Evolutionary conservation across 2,797 vertebrate species (phyloP), one percentile per base, ranked within the genome.

Genomic region (Schizopygopsis pylzovi): DNA sequence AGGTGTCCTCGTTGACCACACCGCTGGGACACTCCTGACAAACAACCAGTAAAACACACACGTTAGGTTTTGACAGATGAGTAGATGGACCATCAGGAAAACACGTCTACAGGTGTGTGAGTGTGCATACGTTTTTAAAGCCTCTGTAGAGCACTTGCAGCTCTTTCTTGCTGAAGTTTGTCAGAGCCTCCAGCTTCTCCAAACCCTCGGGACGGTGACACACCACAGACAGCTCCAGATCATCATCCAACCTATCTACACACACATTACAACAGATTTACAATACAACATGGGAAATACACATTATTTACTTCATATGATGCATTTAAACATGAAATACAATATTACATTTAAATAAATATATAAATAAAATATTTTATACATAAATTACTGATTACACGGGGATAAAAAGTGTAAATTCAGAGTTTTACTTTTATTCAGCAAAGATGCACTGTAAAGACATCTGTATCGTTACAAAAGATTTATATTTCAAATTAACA

Each of bases 121-220:
- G 2, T 67, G 6, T 11, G 86, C 94, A 84, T 94, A 99, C 98
- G 33, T 99, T 99, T 95, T 99, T 99, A 92, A 99, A 99, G 89
- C 98, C 98, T 86, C 98, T 94, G 92, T 99, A 99, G 83, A 99
- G 96, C 81, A 99, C 97, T 86, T 99, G 98, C 71, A 99, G 96
- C 91, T 99, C 98, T 91, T 95, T 94, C 94, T 97, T 99, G 90
- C 92, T 98, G 93, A 99, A 99, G 93, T 98, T 99, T 79, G 98
- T 98, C 89, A 96, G 97, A 88, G 98, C 96, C 92, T 98, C 95
- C 33, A 99, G 95, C 87, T 98, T 96, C 85, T 98, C 97, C 83
- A 99, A 94, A 75, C 97, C 97, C 92, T 99, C 98, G 0, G 98
- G 98, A 88, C 98, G 96, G 89, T 99, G 96, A 92, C 97, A 97